Conservation (phyloP, 1,140 invertebrate genomes). For the Aphelenchoides fujianensis region DNA sequence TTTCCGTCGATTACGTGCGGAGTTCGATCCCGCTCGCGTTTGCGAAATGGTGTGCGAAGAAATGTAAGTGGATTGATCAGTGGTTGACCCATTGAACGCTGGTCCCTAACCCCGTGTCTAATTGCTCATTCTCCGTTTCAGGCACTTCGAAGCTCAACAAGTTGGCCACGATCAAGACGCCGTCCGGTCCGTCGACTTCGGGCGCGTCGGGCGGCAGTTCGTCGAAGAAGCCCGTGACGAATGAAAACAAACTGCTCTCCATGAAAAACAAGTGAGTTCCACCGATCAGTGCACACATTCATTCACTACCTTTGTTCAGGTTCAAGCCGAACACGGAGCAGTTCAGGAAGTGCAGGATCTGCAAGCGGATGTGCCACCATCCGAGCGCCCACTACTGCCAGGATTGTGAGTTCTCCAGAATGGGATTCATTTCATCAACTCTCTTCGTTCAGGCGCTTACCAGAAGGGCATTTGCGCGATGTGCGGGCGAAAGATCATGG, state of each 20-base stretch:
- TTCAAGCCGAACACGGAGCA: conserved; percentile 40
- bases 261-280: conserved; percentile 34
- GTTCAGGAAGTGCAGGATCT: conserved; percentile 44
- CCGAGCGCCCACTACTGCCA: conserved; percentile 41
- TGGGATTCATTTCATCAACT: conserved; percentile 8
- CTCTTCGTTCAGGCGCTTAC: conserved; percentile 30
- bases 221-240: conserved; percentile 35
- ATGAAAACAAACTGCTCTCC: conserved; percentile 42
- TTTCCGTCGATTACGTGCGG: neutral
- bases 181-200: neutral
- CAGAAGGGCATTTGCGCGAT: conserved; percentile 47
- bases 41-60: neutral
- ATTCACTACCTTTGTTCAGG: conserved; percentile 15
- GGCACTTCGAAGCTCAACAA: conserved; percentile 9
- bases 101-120: too few relatives aligned
- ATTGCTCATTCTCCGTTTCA: neutral
- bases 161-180: conserved; percentile 34
- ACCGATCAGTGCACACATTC: conserved; percentile 14
- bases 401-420: conserved; percentile 16
- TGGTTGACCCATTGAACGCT: neutral
- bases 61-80: neutral
- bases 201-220: neutral
- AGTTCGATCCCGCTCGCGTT: neutral
- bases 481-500: conserved; percentile 41
- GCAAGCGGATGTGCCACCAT: conserved; percentile 41